A percentile compares a stretch with the other conserved stretches of the same genome.
phyloP scores from a whole-genome alignment of 1,140 invertebrate genomes.

The Aradophagus sp. region DNA sequence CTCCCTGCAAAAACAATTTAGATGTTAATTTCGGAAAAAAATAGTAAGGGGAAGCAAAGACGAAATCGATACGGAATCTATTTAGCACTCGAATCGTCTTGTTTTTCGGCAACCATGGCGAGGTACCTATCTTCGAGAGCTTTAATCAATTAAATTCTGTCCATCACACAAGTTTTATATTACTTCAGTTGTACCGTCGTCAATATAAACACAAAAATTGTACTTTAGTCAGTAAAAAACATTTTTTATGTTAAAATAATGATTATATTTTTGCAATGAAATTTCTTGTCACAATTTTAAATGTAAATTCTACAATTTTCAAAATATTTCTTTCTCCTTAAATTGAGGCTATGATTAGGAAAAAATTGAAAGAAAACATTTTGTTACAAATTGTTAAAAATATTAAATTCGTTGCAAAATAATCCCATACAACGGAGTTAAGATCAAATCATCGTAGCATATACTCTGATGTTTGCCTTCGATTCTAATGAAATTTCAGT shows the following conservation, averaged over 20 bases:
- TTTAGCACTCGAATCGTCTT: slow-evolving; percentile 47
- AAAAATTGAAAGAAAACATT: too few relatives aligned
- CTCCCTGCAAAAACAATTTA: slow-evolving; percentile 49
- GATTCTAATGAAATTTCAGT: slow-evolving; percentile 53
- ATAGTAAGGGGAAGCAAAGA: slow-evolving; percentile 39
- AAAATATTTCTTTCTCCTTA: too few relatives aligned
- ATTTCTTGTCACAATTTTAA: too few relatives aligned
- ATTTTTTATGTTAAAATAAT: too few relatives aligned
- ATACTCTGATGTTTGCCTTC: slow-evolving; percentile 37
- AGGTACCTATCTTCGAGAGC: slow-evolving; percentile 26
- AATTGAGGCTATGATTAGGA: too few relatives aligned
- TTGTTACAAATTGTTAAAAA: too few relatives aligned
- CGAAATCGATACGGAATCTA: slow-evolving; percentile 56
- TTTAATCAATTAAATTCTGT: slow-evolving; percentile 40
- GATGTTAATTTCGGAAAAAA: slow-evolving; percentile 53
- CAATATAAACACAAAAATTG: too few relatives aligned
- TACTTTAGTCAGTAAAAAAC: too few relatives aligned
- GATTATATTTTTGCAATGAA: too few relatives aligned
- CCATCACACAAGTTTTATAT: slow-evolving; percentile 7
- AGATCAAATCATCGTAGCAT: slow-evolving; percentile 14
- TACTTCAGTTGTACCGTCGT: too few relatives aligned
- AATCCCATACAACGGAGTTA: slow-evolving; percentile 20
- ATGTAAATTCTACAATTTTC: too few relatives aligned
- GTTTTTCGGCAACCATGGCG: slow-evolving; percentile 35
- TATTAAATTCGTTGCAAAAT: slow-evolving; percentile 9